These are phyloP conservation scores for Eristalinus sepulchralis DNA, from an alignment of 2,888 invertebrate species.

Conservation along the genomic window DNA sequence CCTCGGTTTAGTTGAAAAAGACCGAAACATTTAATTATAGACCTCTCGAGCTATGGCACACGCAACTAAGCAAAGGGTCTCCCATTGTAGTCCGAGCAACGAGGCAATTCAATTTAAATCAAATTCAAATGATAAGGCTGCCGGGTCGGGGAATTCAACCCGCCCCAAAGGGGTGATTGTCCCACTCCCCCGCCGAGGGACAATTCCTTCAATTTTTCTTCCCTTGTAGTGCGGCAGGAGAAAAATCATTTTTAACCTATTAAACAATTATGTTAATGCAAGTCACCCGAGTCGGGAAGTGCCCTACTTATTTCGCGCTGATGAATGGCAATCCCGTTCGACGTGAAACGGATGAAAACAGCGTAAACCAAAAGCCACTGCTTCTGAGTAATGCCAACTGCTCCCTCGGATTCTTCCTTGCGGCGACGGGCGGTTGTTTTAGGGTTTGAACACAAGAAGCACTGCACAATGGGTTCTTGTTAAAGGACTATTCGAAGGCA, in stretches of 20 bases:
- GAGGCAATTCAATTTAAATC: neutral
- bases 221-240: neutral
- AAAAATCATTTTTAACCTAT: neutral
- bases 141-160: neutral
- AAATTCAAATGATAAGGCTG: neutral
- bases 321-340: neutral
- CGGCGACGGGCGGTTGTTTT: neutral
- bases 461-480: neutral
- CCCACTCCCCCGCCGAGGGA: neutral
- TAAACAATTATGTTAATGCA: neutral
- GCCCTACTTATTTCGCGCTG: neutral
- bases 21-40: neutral
- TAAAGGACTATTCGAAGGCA: neutral
- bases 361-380: neutral
- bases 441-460: neutral
- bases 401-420: neutral
- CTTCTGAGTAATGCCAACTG: neutral
- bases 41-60: neutral
- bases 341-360: neutral
- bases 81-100: neutral
- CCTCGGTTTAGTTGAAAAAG: neutral
- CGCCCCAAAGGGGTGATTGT: neutral
- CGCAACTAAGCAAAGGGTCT: neutral
- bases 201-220: neutral
- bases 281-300: neutral